Conservation (phyloP, 2,113 vertebrate species). For the Cyphomyrus plagiostoma region DNA sequence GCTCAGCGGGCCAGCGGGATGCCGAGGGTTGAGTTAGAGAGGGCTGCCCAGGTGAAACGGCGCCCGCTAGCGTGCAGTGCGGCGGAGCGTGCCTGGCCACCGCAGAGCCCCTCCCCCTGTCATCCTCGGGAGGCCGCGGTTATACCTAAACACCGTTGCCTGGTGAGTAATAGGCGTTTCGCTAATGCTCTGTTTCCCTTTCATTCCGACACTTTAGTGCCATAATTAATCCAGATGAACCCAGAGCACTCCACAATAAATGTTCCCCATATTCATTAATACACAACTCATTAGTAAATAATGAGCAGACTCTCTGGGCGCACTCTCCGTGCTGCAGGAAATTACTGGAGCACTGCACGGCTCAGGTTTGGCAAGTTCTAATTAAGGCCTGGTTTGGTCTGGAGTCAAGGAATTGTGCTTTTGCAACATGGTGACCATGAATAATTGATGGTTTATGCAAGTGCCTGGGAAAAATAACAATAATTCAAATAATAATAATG, state of each 20-base stretch:
- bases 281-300: slow-evolving; percentile 70
- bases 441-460: slow-evolving; percentile 30
- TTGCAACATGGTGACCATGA: slow-evolving; percentile 36
- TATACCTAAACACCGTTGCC: slow-evolving; percentile 54
- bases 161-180: slow-evolving; percentile 51
- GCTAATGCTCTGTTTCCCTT: slow-evolving; percentile 58
- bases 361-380: slow-evolving; percentile 33
- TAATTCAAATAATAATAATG: background rate
- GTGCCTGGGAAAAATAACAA: slow-evolving; percentile 23
- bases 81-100: background rate
- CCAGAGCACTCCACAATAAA: slow-evolving; percentile 67
- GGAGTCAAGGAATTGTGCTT: slow-evolving; percentile 18
- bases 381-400: slow-evolving; percentile 47
- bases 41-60: background rate
- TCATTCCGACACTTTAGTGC: slow-evolving; percentile 59
- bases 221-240: slow-evolving; percentile 69
- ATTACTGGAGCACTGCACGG: slow-evolving; percentile 42
- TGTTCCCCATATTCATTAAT: slow-evolving; percentile 73
- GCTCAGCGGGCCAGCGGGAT: background rate
- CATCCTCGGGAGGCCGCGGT: slow-evolving; percentile 14
- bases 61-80: background rate
- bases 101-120: slow-evolving; percentile 13
- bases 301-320: slow-evolving; percentile 53
- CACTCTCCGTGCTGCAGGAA: slow-evolving; percentile 38
- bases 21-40: background rate